A percentile compares a stretch with the other conserved stretches of the same genome.
These are phyloP conservation scores for Paraescarpia echinospica DNA, from an alignment of 1,140 invertebrate species.

Conservation along the genomic window DNA sequence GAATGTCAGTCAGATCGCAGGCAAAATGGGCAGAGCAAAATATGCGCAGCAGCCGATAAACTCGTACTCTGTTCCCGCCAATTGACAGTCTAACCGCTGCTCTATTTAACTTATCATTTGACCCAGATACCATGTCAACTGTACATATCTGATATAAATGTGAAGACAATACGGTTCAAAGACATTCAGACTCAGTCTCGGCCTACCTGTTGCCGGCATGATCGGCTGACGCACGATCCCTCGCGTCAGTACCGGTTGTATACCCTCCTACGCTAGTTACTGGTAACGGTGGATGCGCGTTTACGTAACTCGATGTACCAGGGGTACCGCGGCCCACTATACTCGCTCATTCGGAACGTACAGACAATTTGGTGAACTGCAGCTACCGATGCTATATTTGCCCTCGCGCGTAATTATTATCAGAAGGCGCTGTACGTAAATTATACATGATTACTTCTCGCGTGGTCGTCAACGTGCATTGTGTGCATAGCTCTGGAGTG, in stretches of 20 bases:
- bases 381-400: background rate
- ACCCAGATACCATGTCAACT: too few relatives aligned
- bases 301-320: background rate
- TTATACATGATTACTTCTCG: background rate
- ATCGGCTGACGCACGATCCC: background rate
- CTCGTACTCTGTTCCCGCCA: too few relatives aligned
- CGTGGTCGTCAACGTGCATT: background rate
- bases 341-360: background rate
- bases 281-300: background rate
- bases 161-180: too few relatives aligned
- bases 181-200: too few relatives aligned
- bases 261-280: background rate
- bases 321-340: background rate
- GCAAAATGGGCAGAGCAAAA: too few relatives aligned
- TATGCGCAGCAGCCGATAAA: too few relatives aligned
- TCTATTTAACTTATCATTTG: too few relatives aligned
- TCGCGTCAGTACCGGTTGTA: background rate
- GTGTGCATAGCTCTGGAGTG: background rate
- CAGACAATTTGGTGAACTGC: too few relatives aligned
- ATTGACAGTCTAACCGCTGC: too few relatives aligned
- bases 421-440: background rate
- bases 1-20: too few relatives aligned
- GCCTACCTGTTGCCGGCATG: background rate
- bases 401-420: background rate
- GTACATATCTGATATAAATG: too few relatives aligned